These are phyloP conservation scores for Harpegnathos saltator DNA, from an alignment of 1,140 invertebrate genomes.

Conservation along the genomic window DNA sequence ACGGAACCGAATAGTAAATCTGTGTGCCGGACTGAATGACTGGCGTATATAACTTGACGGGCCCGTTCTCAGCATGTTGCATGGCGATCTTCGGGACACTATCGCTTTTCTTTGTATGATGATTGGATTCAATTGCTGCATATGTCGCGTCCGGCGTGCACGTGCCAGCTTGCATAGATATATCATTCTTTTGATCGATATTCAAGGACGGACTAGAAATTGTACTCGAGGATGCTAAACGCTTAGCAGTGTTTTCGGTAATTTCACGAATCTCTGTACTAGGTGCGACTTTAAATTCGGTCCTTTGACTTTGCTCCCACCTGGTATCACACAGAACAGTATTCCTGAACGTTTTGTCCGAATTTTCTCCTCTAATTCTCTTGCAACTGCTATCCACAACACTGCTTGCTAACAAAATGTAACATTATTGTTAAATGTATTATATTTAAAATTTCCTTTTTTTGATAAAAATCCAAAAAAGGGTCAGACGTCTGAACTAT, in stretches of 20 bases:
- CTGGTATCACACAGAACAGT: too few relatives aligned
- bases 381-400: background rate
- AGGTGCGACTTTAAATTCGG: too few relatives aligned
- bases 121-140: background rate
- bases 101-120: background rate
- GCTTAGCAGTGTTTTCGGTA: background rate
- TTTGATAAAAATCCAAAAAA: too few relatives aligned
- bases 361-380: constrained; percentile 15
- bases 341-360: background rate
- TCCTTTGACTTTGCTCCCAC: background rate
- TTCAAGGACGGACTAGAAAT: background rate
- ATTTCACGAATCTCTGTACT: background rate
- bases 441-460: background rate
- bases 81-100: too few relatives aligned
- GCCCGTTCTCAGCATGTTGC: too few relatives aligned
- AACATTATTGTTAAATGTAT: constrained; percentile 15
- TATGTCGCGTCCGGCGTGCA: too few relatives aligned
- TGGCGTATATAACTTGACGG: too few relatives aligned
- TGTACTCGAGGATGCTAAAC: background rate
- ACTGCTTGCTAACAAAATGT: background rate
- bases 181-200: background rate
- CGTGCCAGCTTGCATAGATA: too few relatives aligned
- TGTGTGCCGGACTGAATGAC: too few relatives aligned
- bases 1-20: too few relatives aligned
- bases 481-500: too few relatives aligned